Base-by-base conservation (phyloP, 37 sponge, comb jelly and placozoan genomes). In the Spongilla lacustris region DNA sequence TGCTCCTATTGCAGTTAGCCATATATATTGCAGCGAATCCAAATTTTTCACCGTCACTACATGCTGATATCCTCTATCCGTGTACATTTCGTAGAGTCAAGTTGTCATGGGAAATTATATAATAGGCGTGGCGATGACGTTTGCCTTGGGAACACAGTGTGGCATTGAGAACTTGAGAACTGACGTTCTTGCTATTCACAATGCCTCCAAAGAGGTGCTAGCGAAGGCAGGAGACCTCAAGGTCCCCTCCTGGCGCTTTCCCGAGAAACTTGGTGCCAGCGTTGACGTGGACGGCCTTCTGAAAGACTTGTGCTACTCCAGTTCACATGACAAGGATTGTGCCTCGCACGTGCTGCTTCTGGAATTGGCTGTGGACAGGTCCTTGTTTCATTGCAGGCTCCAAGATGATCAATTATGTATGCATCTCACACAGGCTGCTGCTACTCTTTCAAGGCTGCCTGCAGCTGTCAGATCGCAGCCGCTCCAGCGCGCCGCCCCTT, bases 171-270 rank as follows among this genome's bases (percentile, higher is more conserved):
- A 17, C 11, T 58, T 58, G 58, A 58, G 21, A 58, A 58, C 14
- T 14, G 58, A 58, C 58, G 58, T 58, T 58, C 58, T 58, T 1
- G 19, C 58, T 10, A 58, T 58, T 58, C 58, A 58, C 58, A 58
- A 58, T 58, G 58, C 58, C 58, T 19, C 58, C 1, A 58, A 58
- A 58, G 58, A 17, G 19, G 58, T 58, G 19, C 58, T 58, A 10
- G 19, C 58, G 4, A 58, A 24, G 4, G 26, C 26, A 32, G 50
- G 66, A 36, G 27, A 35, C 2, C 36, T 81, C 2, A 23, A 71
- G 5, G 87, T 82, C 21, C 90, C 94, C n/a, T 93, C 94, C 2
- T 89, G 90, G 88, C 75, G 84, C 27, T 93, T 82, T 71, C 94
- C 94, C 0, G 90, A 86, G 73, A 82, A 77, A 36, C 50, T 78